phyloP scores from a whole-genome alignment of 2,888 invertebrate species.

The Andrena bicolor region DNA sequence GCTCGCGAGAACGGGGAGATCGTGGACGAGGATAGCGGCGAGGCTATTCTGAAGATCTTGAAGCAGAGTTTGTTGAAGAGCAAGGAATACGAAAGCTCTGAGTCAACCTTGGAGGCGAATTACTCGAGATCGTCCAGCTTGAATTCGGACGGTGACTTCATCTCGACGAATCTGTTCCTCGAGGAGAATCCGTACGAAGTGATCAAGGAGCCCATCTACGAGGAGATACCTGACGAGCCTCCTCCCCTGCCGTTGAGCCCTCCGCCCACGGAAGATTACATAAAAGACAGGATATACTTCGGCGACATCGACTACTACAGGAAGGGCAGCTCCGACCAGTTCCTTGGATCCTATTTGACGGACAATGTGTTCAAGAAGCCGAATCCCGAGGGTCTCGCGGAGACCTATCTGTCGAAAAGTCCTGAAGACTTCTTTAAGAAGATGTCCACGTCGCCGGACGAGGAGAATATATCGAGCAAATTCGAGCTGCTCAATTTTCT shows the following conservation, averaged over 20 bases:
- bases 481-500: conserved; percentile 96
- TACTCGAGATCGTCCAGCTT: conserved; percentile 78
- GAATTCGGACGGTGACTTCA: conserved; percentile 80
- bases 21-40: conserved; percentile 81
- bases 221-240: conserved; percentile 84
- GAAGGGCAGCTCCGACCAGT: conserved; percentile 72
- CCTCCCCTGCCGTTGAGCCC: conserved; percentile 93
- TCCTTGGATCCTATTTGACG: conserved; percentile 76
- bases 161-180: conserved; percentile 78
- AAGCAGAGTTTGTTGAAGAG: conserved; percentile 82
- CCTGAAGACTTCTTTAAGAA: conserved; percentile 80
- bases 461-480: conserved; percentile 87
- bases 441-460: conserved; percentile 87
- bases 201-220: conserved; percentile 85
- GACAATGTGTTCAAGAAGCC: conserved; percentile 81
- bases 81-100: conserved; percentile 78
- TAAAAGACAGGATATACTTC: conserved; percentile 86
- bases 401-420: conserved; percentile 74
- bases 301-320: conserved; percentile 79
- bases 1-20: conserved; percentile 82
- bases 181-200: conserved; percentile 85
- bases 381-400: conserved; percentile 85
- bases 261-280: conserved; percentile 89
- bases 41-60: conserved; percentile 81
- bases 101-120: conserved; percentile 75